These are phyloP conservation scores for Thelaira solivaga DNA, from an alignment of 2,888 invertebrate genomes.

Conservation along the genomic window DNA sequence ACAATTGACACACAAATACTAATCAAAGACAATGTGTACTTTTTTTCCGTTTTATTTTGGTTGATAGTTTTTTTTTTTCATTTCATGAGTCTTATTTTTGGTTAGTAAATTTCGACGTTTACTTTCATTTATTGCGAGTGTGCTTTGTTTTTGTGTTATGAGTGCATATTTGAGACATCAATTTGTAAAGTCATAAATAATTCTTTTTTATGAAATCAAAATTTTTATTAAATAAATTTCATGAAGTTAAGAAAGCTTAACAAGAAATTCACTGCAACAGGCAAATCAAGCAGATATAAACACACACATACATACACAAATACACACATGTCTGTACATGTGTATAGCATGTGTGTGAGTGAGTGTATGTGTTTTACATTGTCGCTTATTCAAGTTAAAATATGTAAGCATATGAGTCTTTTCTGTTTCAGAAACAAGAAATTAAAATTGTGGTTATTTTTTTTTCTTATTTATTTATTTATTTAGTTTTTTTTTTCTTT, in stretches of 20 bases:
- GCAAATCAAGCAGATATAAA: neutral
- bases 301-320: neutral
- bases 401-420: conserved; percentile 34
- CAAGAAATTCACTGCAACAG: conserved; percentile 9
- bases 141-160: neutral
- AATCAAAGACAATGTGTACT: conserved; percentile 17
- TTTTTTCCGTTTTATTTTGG: neutral
- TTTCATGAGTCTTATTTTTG: conserved; percentile 16
- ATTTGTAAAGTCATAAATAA: conserved; percentile 69
- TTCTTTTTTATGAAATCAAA: conserved; percentile 66
- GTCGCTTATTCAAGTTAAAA: conserved; percentile 17
- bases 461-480: no score
- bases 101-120: conserved; percentile 27
- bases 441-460: conserved; percentile 24
- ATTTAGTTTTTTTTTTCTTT: conserved; percentile 18
- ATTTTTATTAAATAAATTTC: conserved; percentile 37
- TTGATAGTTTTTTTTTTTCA: neutral
- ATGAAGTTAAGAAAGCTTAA: conserved; percentile 20
- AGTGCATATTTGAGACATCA: conserved; percentile 59
- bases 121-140: conserved; percentile 45
- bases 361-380: neutral
- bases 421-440: conserved; percentile 35
- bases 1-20: neutral
- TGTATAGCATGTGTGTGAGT: neutral
- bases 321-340: neutral